Conservation (phyloP, 2,797 vertebrate genomes). For the Neopelma chrysocephalum region DNA sequence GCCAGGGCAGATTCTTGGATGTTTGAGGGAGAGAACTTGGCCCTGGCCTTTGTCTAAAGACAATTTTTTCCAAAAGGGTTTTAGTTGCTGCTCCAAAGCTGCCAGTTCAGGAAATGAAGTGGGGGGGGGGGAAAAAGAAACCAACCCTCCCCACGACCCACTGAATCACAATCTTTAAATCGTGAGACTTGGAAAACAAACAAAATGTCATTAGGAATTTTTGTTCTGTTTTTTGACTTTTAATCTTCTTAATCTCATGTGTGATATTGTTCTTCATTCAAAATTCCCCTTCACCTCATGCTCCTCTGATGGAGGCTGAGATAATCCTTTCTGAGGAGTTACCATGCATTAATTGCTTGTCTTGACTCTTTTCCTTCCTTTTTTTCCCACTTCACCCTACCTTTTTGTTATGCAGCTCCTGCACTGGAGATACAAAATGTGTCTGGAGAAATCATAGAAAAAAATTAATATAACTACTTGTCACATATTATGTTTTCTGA, state of each 20-base stretch:
- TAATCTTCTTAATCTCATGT: background rate
- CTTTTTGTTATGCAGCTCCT: background rate
- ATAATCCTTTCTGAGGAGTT: background rate
- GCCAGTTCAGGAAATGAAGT: background rate
- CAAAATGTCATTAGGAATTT: background rate
- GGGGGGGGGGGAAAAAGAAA: accelerated
- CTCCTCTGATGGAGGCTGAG: background rate
- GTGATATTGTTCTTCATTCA: background rate
- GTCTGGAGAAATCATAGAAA: background rate
- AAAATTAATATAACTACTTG: background rate
- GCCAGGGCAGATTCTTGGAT: background rate
- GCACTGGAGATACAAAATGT: background rate
- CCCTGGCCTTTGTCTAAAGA: background rate
- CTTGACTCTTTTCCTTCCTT: background rate
- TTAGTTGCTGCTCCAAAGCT: background rate
- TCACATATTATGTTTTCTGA: background rate
- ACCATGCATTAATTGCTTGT: background rate
- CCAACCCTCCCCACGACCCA: background rate
- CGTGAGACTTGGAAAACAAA: background rate
- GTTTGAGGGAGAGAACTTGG: background rate
- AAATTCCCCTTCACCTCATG: background rate
- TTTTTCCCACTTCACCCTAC: background rate
- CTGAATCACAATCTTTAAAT: background rate
- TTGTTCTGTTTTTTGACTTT: slow-evolving; percentile 2
- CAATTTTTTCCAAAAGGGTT: background rate